Base-by-base conservation (phyloP, 2,888 invertebrate genomes). In the Chrysolina oricalcia region DNA sequence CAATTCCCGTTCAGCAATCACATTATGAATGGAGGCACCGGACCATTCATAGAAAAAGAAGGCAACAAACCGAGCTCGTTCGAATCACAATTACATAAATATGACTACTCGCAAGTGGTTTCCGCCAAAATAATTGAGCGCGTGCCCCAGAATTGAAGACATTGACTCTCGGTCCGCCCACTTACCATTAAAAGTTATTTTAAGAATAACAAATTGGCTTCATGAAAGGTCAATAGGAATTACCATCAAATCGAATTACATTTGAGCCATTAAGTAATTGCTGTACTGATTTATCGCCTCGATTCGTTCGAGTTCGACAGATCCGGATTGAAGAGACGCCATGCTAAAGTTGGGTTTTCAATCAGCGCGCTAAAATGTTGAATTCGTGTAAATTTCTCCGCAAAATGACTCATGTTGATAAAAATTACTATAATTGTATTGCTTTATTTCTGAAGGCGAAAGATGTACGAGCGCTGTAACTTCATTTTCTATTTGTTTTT, bases 171-270 rank as follows among this genome's bases (percentile, higher is more conserved):
- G 62, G 9, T 21, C 35, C 76, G 53, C 73, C 73, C 66, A 76
- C 73, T 48, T 13, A 11, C 41, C 67, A 73, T 73, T 64, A 64
- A 70, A 70, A 73, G 50, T 62, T 70, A 76, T 71, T 76, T 76
- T 73, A 73, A 71, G 67, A 73, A 71, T 68, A 76, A 35, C 65
- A 71, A 76, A 76, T 71, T 73, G 70, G 67, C 74, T 73, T 73
- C 72, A 70, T 68, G 67, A 76, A 76, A 74, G 77, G 74, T 74
- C 72, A 77, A 74, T 69, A 66, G 48, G 69, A 68, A 67, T 72
- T 69, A 63, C 73, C 70, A 75, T 72, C 53, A 50, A 64, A 76
- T 73, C 69, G 70, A 69, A 76, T 74, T 73, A 70, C 63, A 59
- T 63, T 66, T 48, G 17, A 59, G 19, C 43, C 70, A 70, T 66